Conservation (phyloP, 2,113 vertebrate species). For the Neogobius melanostomus region DNA sequence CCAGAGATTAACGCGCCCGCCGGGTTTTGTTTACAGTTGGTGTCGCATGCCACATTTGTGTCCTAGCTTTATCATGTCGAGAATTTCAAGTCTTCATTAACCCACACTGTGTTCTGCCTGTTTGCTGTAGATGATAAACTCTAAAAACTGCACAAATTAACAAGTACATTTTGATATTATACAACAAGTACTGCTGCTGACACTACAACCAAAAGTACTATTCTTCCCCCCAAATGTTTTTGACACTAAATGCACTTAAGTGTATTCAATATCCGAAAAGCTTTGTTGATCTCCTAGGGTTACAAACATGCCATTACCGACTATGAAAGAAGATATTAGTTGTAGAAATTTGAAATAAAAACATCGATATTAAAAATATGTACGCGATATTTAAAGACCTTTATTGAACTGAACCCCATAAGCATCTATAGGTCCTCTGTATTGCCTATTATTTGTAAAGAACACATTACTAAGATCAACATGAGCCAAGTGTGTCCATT, state of each 20-base stretch:
- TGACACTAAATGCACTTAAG: background rate
- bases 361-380: too few relatives aligned
- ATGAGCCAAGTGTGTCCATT: background rate
- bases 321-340: too few relatives aligned
- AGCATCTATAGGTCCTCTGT: too few relatives aligned
- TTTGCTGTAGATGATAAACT: background rate
- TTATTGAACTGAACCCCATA: too few relatives aligned
- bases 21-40: slow-evolving; percentile 52
- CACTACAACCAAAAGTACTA: background rate
- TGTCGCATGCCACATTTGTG: slow-evolving; percentile 49
- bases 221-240: slow-evolving; percentile 2
- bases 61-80: slow-evolving; percentile 1
- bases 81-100: background rate
- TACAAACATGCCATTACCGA: too few relatives aligned
- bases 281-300: too few relatives aligned
- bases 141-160: too few relatives aligned
- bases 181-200: too few relatives aligned
- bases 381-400: too few relatives aligned
- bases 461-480: slow-evolving; percentile 28
- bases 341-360: too few relatives aligned
- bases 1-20: slow-evolving; percentile 50
- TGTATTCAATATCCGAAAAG: background rate
- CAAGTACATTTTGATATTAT: too few relatives aligned
- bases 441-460: background rate
- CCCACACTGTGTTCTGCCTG: background rate